Base-by-base conservation (phyloP, 2,888 invertebrate genomes). In the Cotesia congregata region DNA sequence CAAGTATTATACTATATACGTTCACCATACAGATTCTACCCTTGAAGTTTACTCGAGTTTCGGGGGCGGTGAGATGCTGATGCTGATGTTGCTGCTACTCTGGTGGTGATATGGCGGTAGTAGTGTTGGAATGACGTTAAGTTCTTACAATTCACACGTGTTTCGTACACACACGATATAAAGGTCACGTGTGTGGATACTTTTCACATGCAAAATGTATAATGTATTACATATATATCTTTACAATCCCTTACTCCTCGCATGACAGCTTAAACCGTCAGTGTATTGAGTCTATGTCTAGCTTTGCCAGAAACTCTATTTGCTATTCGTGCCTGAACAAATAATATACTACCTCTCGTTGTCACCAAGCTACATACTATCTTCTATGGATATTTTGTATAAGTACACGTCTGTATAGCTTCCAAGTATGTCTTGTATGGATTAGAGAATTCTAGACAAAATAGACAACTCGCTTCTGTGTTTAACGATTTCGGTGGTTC, bases 281-380 rank as follows among this genome's bases (percentile, higher is more conserved):
- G 39, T 15, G 61, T 70, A 50, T 50, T 20, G 20, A 70, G 50
- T 50, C 60, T 50, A 71, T 71, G 71, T 71, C 61, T 71, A 71
- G 39, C 39, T 9, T 39, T 38, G 2, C 65, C 59, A 67, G 73
- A 73, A 59, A 67, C 39, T 73, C 38, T 67, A 67, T 73, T 73
- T 73, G 67, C 41, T 65, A 67, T 67, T 80, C 80, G 77, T 78
- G 80, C 81, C 82, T 82, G 81, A 81, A 81, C 79, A 82, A 82
- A 82, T 78, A 73, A n/a, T 60, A 12, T 60, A 81, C 81, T 81
- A 79, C 74, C 80, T 75, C 74, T 80, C 80, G 76, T 80, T 61
- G 15, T 70, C 70, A 76, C 78, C 78, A 79, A 80, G 75, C 80
- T 78, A 79, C 78, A 79, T 76, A 80, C 78, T 40, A 60, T 67